Percentiles rank a stretch among this genome's conserved stretches.
phyloP scores from a whole-genome alignment of 2,113 vertebrate species.

The Thermophis baileyi region DNA sequence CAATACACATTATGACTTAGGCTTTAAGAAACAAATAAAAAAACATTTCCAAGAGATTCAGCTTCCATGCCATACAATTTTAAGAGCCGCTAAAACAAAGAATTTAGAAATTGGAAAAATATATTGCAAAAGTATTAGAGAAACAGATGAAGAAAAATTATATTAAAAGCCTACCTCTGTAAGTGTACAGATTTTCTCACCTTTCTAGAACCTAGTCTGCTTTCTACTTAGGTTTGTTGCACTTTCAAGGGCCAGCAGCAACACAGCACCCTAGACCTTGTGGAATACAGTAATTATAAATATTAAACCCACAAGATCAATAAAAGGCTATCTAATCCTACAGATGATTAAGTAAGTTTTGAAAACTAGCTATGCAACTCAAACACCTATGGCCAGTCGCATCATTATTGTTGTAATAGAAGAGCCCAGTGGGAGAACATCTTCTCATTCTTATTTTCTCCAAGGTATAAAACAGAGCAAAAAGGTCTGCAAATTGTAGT shows the following conservation, averaged over 20 bases:
- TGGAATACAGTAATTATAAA: neutral
- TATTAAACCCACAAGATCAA: slow-evolving; percentile 27
- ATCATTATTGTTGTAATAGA: neutral
- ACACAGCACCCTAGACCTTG: slow-evolving; percentile 29
- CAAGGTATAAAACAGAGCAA: neutral
- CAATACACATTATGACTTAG: neutral
- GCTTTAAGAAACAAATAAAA: neutral
- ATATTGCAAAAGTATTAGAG: neutral
- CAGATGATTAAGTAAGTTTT: slow-evolving; percentile 43
- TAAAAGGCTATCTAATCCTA: slow-evolving; percentile 20
- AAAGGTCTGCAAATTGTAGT: neutral
- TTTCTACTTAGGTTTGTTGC: neutral
- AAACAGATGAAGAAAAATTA: neutral
- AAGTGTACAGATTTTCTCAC: neutral
- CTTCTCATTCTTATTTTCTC: neutral
- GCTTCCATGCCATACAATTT: neutral
- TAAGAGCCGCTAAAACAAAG: neutral
- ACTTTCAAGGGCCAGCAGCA: slow-evolving; percentile 21
- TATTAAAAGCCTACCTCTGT: neutral
- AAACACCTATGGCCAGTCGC: slow-evolving; percentile 6
- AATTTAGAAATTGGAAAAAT: neutral
- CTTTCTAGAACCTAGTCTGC: neutral
- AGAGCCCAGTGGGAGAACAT: slow-evolving; percentile 29
- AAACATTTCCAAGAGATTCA: neutral
- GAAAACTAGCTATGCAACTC: slow-evolving; percentile 49